These are phyloP conservation scores for Linyphia triangularis DNA, from an alignment of 2,888 invertebrate genomes.

Conservation along the genomic window DNA sequence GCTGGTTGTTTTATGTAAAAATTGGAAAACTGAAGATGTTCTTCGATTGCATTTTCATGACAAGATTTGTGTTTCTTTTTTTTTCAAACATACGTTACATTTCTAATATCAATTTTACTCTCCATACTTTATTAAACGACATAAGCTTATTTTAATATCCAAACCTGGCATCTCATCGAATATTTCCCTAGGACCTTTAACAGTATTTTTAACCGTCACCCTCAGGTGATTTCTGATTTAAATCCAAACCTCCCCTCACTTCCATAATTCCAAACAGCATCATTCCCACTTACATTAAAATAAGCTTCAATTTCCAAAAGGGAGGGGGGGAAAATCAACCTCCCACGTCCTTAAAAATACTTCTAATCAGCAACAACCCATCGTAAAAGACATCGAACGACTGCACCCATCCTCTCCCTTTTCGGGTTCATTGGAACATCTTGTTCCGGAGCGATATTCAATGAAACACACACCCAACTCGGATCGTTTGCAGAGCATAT, in stretches of 20 bases:
- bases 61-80: no score
- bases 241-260: neutral
- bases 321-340: no score
- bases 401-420: neutral
- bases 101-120: no score
- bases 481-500: slow-evolving; percentile 58
- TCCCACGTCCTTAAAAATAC: neutral
- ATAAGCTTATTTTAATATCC: no score
- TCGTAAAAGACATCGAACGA: neutral
- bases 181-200: neutral
- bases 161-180: neutral
- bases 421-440: slow-evolving; percentile 48
- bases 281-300: neutral
- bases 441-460: slow-evolving; percentile 40
- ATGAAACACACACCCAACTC: neutral
- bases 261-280: neutral
- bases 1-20: no score
- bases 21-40: no score
- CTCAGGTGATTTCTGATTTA: no score
- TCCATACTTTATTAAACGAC: no score
- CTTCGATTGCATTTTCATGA: no score
- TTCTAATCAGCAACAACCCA: neutral
- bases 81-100: no score
- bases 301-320: no score
- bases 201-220: no score